phyloP scores from a whole-genome alignment of 1,140 invertebrate genomes.

The Aethina tumida region DNA sequence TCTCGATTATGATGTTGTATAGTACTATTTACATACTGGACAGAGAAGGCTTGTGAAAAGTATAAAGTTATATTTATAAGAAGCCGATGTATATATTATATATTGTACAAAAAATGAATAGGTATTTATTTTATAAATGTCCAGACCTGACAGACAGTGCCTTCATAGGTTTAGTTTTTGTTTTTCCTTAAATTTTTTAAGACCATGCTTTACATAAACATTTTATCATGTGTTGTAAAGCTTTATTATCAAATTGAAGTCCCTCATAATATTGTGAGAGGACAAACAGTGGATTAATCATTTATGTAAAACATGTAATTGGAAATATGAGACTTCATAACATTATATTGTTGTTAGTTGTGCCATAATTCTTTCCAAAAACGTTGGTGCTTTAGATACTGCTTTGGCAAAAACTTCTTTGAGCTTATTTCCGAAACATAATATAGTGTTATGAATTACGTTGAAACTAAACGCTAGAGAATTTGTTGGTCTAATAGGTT shows the following conservation, averaged over 20 bases:
- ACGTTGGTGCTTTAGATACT: too few relatives aligned
- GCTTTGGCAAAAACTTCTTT: neutral
- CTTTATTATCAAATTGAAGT: neutral
- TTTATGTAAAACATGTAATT: neutral
- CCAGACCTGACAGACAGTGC: conserved; percentile 9
- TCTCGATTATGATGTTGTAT: conserved; percentile 11
- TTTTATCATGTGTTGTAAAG: neutral
- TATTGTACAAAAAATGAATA: conserved; percentile 17
- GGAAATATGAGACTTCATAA: conserved; percentile 4
- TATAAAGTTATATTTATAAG: conserved; percentile 14
- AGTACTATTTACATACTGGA: conserved; percentile 12
- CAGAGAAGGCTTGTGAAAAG: conserved; percentile 24
- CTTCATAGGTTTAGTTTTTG: neutral
- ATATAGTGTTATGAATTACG: neutral
- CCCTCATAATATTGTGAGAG: neutral
- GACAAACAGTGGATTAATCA: neutral
- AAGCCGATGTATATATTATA: conserved; percentile 19
- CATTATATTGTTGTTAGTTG: neutral
- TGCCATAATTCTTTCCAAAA: conserved; percentile 3
- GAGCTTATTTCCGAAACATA: neutral
- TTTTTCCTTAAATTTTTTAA: too few relatives aligned
- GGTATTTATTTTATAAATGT: conserved; percentile 19
- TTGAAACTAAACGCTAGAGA: conserved; percentile 3
- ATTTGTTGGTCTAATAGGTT: conserved; percentile 18
- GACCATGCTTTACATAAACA: neutral